Evolutionary conservation across 2,113 vertebrate genomes (phyloP).

Genomic region (Poicephalus gulielmi): DNA sequence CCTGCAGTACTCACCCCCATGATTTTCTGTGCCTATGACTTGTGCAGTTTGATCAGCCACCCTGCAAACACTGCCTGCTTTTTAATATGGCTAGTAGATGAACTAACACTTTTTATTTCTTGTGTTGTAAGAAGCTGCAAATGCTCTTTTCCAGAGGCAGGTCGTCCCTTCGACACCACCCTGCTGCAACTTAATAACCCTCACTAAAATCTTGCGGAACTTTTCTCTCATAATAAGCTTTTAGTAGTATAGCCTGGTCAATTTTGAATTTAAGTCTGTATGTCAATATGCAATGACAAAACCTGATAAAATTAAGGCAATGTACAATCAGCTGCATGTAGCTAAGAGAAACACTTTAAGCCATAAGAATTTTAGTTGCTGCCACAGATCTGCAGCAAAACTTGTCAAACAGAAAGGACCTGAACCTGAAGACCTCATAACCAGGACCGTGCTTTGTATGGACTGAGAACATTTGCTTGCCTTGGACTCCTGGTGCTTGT

Average conservation of each 20-base stretch:
- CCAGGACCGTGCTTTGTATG: background rate
- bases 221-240: background rate
- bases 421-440: background rate
- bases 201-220: background rate
- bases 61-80: background rate
- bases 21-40: background rate
- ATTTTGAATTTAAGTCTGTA: background rate
- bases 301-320: background rate
- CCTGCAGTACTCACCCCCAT: background rate
- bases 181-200: background rate
- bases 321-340: background rate
- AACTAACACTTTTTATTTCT: background rate
- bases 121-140: background rate
- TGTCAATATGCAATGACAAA: background rate
- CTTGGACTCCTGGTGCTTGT: background rate
- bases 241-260: background rate
- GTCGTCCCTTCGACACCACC: background rate
- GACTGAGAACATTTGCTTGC: background rate
- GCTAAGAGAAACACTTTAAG: background rate
- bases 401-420: background rate
- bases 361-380: background rate
- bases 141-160: background rate
- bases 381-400: background rate
- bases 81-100: background rate
- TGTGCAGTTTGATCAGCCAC: background rate